phyloP scores from a whole-genome alignment of 2,888 invertebrate genomes.

The Agrotis segetum region DNA sequence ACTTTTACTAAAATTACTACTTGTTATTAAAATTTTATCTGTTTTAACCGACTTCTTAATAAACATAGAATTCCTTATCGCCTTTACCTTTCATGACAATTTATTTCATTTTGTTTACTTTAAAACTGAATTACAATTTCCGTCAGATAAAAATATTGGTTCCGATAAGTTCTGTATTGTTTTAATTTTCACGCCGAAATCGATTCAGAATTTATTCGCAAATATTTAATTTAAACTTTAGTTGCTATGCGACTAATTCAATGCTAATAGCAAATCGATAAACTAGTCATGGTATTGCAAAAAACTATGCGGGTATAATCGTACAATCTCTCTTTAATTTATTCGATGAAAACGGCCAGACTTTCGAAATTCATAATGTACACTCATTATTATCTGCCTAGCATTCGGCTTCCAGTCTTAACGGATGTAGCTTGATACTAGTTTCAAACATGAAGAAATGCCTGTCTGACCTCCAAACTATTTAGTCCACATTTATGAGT shows the following conservation, averaged over 20 bases:
- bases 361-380: slow-evolving; percentile 55
- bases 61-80: neutral
- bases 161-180: slow-evolving; percentile 1
- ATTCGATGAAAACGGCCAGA: slow-evolving; percentile 31
- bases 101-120: neutral
- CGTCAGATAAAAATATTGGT: neutral
- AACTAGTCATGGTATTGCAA: slow-evolving; percentile 35
- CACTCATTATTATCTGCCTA: neutral
- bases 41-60: too few species aligned
- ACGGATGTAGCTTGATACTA: too few species aligned
- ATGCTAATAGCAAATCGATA: slow-evolving; percentile 48
- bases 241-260: slow-evolving; percentile 28
- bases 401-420: too few species aligned
- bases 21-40: neutral
- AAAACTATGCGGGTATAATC: slow-evolving; percentile 69
- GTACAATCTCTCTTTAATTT: slow-evolving; percentile 54
- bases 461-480: too few species aligned
- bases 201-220: neutral
- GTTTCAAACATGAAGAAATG: too few species aligned
- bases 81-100: neutral
- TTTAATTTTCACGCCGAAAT: neutral
- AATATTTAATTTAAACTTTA: slow-evolving; percentile 8
- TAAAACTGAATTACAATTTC: neutral
- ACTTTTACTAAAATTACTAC: too few species aligned
- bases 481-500: too few species aligned